phyloP scores from a whole-genome alignment of 2,888 invertebrate genomes.

The Malthinus flaveolus region DNA sequence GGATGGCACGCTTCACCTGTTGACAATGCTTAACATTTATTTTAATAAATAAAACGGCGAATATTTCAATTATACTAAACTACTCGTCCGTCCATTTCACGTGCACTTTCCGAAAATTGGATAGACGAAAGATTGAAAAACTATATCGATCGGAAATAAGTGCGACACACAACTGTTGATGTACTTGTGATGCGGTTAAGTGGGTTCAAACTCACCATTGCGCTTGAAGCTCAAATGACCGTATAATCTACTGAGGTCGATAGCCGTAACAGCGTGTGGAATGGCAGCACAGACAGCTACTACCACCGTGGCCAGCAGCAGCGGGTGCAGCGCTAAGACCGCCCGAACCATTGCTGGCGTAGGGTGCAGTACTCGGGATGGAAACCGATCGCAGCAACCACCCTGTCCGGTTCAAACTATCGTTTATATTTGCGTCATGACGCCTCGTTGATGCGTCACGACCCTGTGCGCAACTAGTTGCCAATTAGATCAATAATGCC shows the following conservation, averaged over 20 bases:
- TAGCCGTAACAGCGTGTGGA: slow-evolving; percentile 68
- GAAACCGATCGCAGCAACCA: slow-evolving; percentile 46
- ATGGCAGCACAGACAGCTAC: slow-evolving; percentile 67
- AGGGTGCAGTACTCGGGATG: slow-evolving; percentile 44
- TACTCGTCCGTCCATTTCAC: background rate
- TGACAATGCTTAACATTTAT: slow-evolving; percentile 31
- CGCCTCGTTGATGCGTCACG: slow-evolving; percentile 37
- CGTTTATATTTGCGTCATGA: slow-evolving; percentile 42
- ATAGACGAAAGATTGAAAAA: background rate
- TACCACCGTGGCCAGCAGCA: slow-evolving; percentile 55
- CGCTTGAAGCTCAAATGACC: slow-evolving; percentile 74
- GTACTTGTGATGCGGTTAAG: background rate
- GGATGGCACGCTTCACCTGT: slow-evolving; percentile 82
- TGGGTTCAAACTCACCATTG: slow-evolving; percentile 61
- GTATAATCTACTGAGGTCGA: slow-evolving; percentile 81
- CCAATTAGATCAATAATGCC: slow-evolving; percentile 41
- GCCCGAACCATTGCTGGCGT: slow-evolving; percentile 53
- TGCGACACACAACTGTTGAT: slow-evolving; percentile 14
- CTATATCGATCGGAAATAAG: slow-evolving; percentile 18
- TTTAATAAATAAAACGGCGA: too few relatives aligned
- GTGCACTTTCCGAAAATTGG: background rate
- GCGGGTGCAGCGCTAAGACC: slow-evolving; percentile 50
- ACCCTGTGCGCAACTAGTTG: slow-evolving; percentile 45
- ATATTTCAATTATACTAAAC: too few relatives aligned
- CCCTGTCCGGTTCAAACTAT: slow-evolving; percentile 40